A percentile compares a stretch with the other conserved stretches of the same genome.
phyloP scores from a whole-genome alignment of 2,797 vertebrate genomes.

The Platalea minor region DNA sequence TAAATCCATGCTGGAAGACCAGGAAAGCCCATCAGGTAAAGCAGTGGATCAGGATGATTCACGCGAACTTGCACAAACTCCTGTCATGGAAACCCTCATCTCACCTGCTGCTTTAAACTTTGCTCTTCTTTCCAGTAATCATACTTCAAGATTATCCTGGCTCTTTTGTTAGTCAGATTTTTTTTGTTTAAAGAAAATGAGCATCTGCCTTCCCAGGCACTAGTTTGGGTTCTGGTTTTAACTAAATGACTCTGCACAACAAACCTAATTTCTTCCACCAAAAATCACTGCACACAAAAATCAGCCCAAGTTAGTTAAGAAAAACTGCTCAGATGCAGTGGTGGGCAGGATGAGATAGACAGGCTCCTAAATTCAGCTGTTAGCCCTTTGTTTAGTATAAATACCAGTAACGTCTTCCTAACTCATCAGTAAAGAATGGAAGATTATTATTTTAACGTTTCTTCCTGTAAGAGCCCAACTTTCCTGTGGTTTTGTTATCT shows the following conservation, averaged over 20 bases:
- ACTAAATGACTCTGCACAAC: neutral
- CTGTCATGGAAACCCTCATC: neutral
- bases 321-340: neutral
- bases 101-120: neutral
- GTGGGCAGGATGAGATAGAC: neutral
- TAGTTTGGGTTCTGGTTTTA: neutral
- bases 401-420: neutral
- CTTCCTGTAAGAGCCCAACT: neutral
- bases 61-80: neutral
- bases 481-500: neutral
- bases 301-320: neutral
- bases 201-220: neutral
- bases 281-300: neutral
- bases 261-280: neutral
- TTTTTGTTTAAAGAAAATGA: neutral
- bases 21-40: neutral
- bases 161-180: neutral
- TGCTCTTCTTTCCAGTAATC: neutral
- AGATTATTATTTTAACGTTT: neutral
- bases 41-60: neutral
- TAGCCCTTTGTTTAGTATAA: neutral
- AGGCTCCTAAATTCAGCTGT: neutral
- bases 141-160: neutral
- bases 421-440: neutral
- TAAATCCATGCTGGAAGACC: neutral